Conservation (phyloP, 1,140 invertebrate species). For the Dendroctonus valens region DNA sequence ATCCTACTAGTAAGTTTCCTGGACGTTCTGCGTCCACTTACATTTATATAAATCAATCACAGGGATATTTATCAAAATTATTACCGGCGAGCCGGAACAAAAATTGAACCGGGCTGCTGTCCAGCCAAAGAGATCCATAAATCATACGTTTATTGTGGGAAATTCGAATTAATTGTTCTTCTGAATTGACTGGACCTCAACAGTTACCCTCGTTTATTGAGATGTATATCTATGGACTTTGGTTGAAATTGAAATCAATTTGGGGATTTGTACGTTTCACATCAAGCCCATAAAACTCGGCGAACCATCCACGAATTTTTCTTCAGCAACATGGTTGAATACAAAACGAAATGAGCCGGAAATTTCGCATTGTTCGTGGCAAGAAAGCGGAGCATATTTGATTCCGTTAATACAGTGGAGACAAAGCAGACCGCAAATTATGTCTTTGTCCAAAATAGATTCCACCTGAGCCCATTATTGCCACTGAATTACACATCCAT, state of each 20-base stretch:
- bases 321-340: too few relatives aligned
- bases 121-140: constrained; percentile 7
- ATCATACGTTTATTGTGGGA: constrained; percentile 14
- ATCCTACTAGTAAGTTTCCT: constrained; percentile 27
- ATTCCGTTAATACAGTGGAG: too few relatives aligned
- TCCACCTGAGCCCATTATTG: constrained; percentile 22
- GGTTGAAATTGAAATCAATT: too few relatives aligned
- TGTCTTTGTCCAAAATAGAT: constrained; percentile 21
- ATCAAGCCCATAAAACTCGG: too few relatives aligned
- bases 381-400: too few relatives aligned
- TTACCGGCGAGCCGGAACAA: constrained; percentile 22
- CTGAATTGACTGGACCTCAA: not conserved
- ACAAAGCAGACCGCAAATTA: constrained; percentile 9
- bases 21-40: constrained; percentile 34
- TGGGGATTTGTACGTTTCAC: too few relatives aligned
- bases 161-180: constrained; percentile 28
- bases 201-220: too few relatives aligned
- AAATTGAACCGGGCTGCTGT: constrained; percentile 15
- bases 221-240: too few relatives aligned
- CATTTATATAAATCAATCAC: constrained; percentile 41
- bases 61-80: constrained; percentile 38
- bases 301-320: too few relatives aligned
- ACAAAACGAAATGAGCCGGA: too few relatives aligned
- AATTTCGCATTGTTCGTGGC: too few relatives aligned
- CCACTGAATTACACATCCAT: constrained; percentile 17